A percentile compares a stretch with the other conserved stretches of the same genome.
phyloP scores from a whole-genome alignment of 1,140 invertebrate species.

The Asbolus verrucosus region DNA sequence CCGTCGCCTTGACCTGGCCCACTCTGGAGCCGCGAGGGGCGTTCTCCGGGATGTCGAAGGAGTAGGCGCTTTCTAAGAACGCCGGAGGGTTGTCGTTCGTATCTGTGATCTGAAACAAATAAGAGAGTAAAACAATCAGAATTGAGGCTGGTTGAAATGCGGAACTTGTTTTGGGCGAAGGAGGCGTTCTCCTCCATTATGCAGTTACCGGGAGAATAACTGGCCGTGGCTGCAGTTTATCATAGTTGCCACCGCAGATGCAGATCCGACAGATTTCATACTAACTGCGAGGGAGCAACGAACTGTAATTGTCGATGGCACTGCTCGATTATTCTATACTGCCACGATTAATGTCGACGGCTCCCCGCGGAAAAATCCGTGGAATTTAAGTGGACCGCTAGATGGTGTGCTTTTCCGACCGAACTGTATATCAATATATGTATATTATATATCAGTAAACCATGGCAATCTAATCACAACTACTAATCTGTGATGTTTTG shows the following conservation, averaged over 20 bases:
- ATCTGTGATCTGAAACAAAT: constrained; percentile 81
- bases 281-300: constrained; percentile 52
- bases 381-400: constrained; percentile 5
- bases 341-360: constrained; percentile 20
- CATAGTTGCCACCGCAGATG: constrained; percentile 55
- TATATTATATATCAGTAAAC: too few relatives aligned
- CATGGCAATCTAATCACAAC: too few relatives aligned
- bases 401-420: too few relatives aligned
- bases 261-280: constrained; percentile 56
- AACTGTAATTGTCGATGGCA: constrained; percentile 55
- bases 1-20: constrained; percentile 84
- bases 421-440: too few relatives aligned
- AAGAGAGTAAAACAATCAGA: too few relatives aligned
- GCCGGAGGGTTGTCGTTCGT: constrained; percentile 94
- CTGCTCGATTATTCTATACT: constrained; percentile 50
- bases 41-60: constrained; percentile 91
- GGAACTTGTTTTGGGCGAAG: constrained; percentile 50
- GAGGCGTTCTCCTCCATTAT: constrained; percentile 43
- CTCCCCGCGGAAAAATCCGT: constrained; percentile 1
- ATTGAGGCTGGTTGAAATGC: constrained; percentile 41
- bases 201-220: constrained; percentile 47
- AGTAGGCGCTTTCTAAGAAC: constrained; percentile 87
- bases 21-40: constrained; percentile 82
- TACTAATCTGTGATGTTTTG: too few relatives aligned
- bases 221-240: constrained; percentile 50